These are phyloP conservation scores for Dryas iulia DNA, from an alignment of 1,140 invertebrate genomes.

Conservation along the genomic window DNA sequence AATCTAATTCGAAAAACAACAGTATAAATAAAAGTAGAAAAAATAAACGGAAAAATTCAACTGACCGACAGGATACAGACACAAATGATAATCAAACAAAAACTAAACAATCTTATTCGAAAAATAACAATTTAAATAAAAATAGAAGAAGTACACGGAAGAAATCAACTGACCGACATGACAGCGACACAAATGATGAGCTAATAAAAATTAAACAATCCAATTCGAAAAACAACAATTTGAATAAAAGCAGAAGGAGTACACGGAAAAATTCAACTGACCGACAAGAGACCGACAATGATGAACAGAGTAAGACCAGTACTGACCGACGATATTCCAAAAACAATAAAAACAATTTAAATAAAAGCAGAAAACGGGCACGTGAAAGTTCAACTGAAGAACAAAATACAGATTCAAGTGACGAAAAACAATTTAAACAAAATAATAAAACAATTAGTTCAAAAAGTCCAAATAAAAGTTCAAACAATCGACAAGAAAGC, in stretches of 20 bases:
- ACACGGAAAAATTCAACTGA: not conserved
- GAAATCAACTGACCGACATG: not conserved
- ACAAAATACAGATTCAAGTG: not conserved
- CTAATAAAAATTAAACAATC: too few relatives aligned
- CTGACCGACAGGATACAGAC: not conserved
- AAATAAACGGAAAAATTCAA: not conserved
- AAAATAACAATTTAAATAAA: too few relatives aligned
- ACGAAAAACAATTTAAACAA: not conserved
- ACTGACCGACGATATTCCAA: not conserved
- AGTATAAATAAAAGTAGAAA: too few relatives aligned
- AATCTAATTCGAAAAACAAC: too few relatives aligned
- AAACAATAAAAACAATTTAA: not conserved
- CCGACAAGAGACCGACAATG: not conserved
- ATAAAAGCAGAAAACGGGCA: not conserved
- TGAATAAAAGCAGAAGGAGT: not conserved
- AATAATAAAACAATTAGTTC: not conserved
- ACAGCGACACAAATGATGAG: not conserved
- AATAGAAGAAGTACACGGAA: not conserved
- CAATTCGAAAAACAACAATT: not conserved
- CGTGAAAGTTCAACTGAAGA: not conserved
- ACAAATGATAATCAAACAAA: not conserved
- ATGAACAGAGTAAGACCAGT: not conserved
- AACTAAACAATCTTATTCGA: not conserved
- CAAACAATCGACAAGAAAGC: not conserved
- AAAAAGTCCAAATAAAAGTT: not conserved